These are phyloP conservation scores for Emydura subglobosa DNA, from an alignment of 2,113 vertebrate genomes.

Conservation along the genomic window DNA sequence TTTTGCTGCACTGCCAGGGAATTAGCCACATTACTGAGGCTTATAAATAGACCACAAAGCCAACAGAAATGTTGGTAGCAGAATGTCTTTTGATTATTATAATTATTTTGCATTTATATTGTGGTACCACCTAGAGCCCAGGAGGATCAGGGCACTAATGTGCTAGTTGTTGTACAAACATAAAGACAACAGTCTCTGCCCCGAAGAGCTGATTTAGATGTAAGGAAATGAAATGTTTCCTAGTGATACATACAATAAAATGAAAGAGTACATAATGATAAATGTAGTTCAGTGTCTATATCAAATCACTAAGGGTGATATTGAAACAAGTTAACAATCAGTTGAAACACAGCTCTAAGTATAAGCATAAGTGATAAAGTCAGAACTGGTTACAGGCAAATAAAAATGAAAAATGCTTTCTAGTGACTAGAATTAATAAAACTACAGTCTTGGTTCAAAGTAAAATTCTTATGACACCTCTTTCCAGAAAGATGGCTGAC, in stretches of 20 bases:
- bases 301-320: neutral
- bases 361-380: neutral
- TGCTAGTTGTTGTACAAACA: neutral
- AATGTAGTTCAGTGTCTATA: neutral
- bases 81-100: conserved; percentile 9
- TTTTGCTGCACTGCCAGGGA: neutral
- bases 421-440: neutral
- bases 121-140: neutral
- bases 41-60: neutral
- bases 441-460: neutral
- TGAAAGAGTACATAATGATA: neutral
- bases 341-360: neutral
- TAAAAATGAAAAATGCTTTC: neutral
- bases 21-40: neutral
- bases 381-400: neutral
- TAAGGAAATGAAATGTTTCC: neutral
- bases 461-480: neutral
- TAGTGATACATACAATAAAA: neutral
- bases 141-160: neutral
- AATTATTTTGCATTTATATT: conserved; percentile 1
- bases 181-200: neutral
- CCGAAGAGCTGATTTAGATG: neutral
- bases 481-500: neutral
- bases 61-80: neutral
- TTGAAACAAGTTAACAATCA: neutral